These are phyloP conservation scores for Acrocephalus scirpaceus DNA, from an alignment of 2,797 vertebrate species.

Conservation along the genomic window DNA sequence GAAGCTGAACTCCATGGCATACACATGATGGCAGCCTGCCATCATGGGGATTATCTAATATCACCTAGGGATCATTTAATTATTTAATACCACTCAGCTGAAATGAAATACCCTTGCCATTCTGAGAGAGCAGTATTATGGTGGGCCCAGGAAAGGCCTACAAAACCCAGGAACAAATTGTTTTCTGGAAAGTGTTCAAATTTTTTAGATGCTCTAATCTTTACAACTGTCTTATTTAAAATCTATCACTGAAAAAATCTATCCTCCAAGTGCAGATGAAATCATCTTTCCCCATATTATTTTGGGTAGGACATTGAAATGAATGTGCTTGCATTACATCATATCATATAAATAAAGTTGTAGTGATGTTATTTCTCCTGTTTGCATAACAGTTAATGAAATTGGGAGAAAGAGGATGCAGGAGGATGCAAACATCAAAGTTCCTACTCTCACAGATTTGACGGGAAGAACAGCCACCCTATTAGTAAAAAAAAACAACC, in stretches of 20 bases:
- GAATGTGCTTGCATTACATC: not conserved
- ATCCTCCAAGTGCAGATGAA: not conserved
- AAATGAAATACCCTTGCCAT: constrained; percentile 19
- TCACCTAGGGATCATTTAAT: constrained; percentile 29
- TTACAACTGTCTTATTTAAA: not conserved
- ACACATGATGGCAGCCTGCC: not conserved
- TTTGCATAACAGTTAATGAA: constrained; percentile 19
- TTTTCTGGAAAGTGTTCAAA: not conserved
- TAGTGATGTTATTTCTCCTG: not conserved
- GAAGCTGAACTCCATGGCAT: not conserved
- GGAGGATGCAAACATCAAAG: not conserved
- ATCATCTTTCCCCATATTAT: not conserved
- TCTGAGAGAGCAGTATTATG: not conserved
- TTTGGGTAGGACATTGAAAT: not conserved
- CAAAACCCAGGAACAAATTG: not conserved
- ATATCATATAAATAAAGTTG: not conserved
- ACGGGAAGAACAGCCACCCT: not conserved
- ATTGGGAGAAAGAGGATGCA: not conserved
- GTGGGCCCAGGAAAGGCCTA: not conserved
- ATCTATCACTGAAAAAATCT: not conserved
- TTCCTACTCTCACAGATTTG: not conserved
- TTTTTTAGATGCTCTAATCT: not conserved
- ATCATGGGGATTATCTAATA: constrained; percentile 26
- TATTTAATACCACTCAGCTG: constrained; percentile 37
- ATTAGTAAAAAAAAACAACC: not conserved